A percentile compares a stretch with the other conserved stretches of the same genome.
phyloP scores from a whole-genome alignment of 2,888 invertebrate genomes.

The Philopedon plagiatum region DNA sequence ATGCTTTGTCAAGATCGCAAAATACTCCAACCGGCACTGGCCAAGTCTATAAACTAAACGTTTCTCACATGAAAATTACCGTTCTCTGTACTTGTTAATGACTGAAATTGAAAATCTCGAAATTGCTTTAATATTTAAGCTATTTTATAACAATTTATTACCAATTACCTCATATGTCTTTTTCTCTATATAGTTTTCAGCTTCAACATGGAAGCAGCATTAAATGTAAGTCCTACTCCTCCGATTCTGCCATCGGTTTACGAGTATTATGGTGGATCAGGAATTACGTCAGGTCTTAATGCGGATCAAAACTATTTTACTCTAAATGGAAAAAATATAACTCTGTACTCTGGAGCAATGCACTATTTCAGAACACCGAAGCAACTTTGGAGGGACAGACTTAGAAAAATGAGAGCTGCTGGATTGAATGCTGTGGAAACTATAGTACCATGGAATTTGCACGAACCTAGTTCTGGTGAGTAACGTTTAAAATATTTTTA shows the following conservation, averaged over 20 bases:
- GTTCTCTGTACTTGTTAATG: no score
- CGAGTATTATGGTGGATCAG: conserved; percentile 68
- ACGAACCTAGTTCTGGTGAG: conserved; percentile 79
- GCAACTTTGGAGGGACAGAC: conserved; percentile 84
- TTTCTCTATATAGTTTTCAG: not conserved
- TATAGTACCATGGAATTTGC: conserved; percentile 89
- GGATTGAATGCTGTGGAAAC: conserved; percentile 91
- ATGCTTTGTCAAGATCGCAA: no score
- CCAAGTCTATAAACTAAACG: no score
- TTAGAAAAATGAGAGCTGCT: conserved; percentile 83
- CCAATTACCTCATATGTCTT: no score
- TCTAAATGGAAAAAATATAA: conserved; percentile 67
- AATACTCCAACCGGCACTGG: no score
- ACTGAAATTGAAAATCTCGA: no score
- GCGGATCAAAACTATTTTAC: conserved; percentile 62
- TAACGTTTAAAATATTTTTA: no score
- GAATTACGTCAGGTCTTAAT: conserved; percentile 60
- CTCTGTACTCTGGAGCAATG: conserved; percentile 73
- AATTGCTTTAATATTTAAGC: no score
- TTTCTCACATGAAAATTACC: no score
- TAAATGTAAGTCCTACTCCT: no score
- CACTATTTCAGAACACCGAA: conserved; percentile 90
- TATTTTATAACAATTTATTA: no score
- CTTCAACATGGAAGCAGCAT: not conserved
- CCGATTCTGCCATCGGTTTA: conserved; percentile 64